These are phyloP conservation scores for Mactra quadrangularis DNA, from an alignment of 1,140 invertebrate genomes.

Conservation along the genomic window DNA sequence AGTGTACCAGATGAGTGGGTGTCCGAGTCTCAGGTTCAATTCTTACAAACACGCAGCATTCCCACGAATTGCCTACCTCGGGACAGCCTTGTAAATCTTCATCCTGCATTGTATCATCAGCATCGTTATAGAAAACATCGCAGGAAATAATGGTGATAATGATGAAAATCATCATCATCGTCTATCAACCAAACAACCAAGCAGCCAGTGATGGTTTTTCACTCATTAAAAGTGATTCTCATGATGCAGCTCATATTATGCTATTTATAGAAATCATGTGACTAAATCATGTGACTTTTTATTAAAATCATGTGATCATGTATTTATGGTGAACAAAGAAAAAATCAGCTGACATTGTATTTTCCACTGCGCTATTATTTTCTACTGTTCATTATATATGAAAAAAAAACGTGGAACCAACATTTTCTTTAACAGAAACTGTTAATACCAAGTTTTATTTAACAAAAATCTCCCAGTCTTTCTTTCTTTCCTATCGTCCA, in stretches of 20 bases:
- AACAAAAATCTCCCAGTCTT: too few species aligned
- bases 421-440: too few species aligned
- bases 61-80: slow-evolving; percentile 69
- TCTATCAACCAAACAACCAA: background rate
- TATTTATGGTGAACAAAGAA: too few species aligned
- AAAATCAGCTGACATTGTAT: too few species aligned
- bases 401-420: too few species aligned
- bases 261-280: slow-evolving; percentile 21
- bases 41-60: slow-evolving; percentile 68
- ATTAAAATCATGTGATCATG: too few species aligned
- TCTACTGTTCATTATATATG: too few species aligned
- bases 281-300: too few species aligned
- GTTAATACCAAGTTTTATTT: too few species aligned
- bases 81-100: slow-evolving; percentile 66
- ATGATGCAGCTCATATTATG: background rate
- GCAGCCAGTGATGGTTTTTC: background rate
- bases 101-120: slow-evolving; percentile 71
- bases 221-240: background rate
- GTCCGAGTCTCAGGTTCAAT: slow-evolving; percentile 70
- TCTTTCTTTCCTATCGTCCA: too few species aligned
- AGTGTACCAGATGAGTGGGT: slow-evolving; percentile 79
- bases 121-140: slow-evolving; percentile 73
- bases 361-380: too few species aligned
- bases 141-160: slow-evolving; percentile 43
- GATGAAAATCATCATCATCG: background rate